Evolutionary conservation across 2,888 invertebrate genomes (phyloP).

Genomic region (Hydroisotoma schaefferi): DNA sequence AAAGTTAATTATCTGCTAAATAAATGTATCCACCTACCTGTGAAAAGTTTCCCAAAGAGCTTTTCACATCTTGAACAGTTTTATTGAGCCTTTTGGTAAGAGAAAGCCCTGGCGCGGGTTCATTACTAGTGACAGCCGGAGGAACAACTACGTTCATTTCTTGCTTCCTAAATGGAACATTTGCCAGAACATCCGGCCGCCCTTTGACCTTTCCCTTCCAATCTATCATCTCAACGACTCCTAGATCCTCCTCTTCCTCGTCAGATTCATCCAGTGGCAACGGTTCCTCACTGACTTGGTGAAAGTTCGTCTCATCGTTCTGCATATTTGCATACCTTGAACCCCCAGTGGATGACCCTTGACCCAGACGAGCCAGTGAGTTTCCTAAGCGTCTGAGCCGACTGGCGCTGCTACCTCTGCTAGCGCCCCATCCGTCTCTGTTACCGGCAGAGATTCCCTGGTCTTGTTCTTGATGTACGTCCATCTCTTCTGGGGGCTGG

Average conservation of each 20-base stretch:
- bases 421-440: constrained; percentile 7
- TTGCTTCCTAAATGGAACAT: constrained; percentile 20
- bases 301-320: constrained; percentile 25
- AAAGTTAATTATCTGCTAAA: not conserved
- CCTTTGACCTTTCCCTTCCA: constrained; percentile 7
- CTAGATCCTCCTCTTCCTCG: constrained; percentile 9
- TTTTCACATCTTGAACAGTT: constrained; percentile 46
- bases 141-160: constrained; percentile 22
- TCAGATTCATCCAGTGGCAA: constrained; percentile 13
- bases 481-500: not conserved
- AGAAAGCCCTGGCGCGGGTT: constrained; percentile 15
- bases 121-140: constrained; percentile 18
- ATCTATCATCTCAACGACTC: constrained; percentile 5
- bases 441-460: not conserved
- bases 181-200: not conserved
- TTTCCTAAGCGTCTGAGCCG: constrained; percentile 27
- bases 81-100: constrained; percentile 40
- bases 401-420: constrained; percentile 15
- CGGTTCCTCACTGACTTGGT: constrained; percentile 8
- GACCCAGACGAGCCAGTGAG: constrained; percentile 29
- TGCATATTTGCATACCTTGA: constrained; percentile 28
- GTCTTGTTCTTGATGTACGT: not conserved
- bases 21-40: constrained; percentile 38
- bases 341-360: not conserved
- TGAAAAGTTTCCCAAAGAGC: constrained; percentile 44